Evolutionary conservation across 1,140 invertebrate genomes (phyloP).

Genomic region (Dufourea novaeangliae): DNA sequence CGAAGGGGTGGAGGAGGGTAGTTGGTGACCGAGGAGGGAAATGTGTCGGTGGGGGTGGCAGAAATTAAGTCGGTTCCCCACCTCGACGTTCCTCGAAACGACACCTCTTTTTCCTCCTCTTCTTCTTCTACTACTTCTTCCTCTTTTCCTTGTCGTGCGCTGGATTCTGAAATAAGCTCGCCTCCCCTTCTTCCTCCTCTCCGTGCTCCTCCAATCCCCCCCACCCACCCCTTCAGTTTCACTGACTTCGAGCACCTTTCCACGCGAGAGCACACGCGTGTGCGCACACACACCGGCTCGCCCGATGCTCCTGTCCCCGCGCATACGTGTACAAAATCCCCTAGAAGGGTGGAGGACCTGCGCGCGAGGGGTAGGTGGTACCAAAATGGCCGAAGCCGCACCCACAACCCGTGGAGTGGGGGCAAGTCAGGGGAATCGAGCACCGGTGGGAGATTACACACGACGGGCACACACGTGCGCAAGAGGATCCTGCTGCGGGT

Average conservation of each 20-base stretch:
- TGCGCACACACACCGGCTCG: background rate
- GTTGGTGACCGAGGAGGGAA: slow-evolving; percentile 41
- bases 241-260: slow-evolving; percentile 55
- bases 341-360: slow-evolving; percentile 60
- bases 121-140: slow-evolving; percentile 57
- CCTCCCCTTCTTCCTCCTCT: slow-evolving; percentile 51
- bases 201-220: slow-evolving; percentile 6
- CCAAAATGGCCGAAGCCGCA: slow-evolving; percentile 77
- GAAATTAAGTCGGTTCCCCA: slow-evolving; percentile 78
- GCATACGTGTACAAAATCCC: slow-evolving; percentile 58
- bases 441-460: slow-evolving; percentile 47
- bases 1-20: background rate
- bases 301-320: slow-evolving; percentile 46
- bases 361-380: slow-evolving; percentile 74
- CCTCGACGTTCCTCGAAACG: slow-evolving; percentile 58
- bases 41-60: slow-evolving; percentile 61
- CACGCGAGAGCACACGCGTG: slow-evolving; percentile 47
- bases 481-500: background rate
- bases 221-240: slow-evolving; percentile 51
- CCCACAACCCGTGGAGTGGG: slow-evolving; percentile 67
- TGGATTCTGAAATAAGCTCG: slow-evolving; percentile 78
- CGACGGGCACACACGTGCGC: slow-evolving; percentile 45
- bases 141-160: slow-evolving; percentile 64
- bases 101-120: slow-evolving; percentile 66
- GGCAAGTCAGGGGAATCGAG: slow-evolving; percentile 69